Evolutionary conservation across 2,888 invertebrate species (phyloP), one percentile per base, ranked within the genome.

Genomic region (Oeneis ivallda): DNA sequence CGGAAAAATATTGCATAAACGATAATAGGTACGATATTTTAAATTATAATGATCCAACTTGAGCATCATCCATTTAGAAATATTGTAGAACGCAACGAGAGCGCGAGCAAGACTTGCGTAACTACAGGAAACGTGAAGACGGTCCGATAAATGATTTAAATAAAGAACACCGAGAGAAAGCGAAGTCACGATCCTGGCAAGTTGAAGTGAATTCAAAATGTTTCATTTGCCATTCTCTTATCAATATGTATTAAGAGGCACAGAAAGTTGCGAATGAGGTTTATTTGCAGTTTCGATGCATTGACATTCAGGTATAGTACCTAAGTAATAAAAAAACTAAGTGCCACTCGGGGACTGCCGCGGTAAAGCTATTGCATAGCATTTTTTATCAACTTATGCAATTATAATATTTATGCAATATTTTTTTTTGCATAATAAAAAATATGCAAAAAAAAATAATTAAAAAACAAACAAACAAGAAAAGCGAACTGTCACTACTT

Each of bases 161-260:
- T 54, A 54, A 69, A 34, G 54, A 54, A 65, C 54, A 65, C 52
- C 47, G 49, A 61, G 59, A 67, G 69, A 67, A 64, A 69, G 64
- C 59, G 62, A 45, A 66, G 43, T 61, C 60, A 61, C 54, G 67
- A 65, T 69, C 67, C 69, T 69, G 64, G 41, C 60, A 17, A 41
- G 64, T 17, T 45, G 49, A 15, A 45, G 47, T 49, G 69, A 66
- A 64, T 69, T 59, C 56, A 43, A 64, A 64, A 58, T 52, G 69
- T 50, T 61, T 60, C 61, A 32, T 59, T 59, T 58, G 56, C 60
- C 56, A 17, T 59, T 67, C 67, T 60, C 66, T 64, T 62, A 64
- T 66, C 58, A 68, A 56, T 69, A 62, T 64, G 59, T 63, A 49
- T 10, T 13, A 45, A 53, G 17, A 15, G 37, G 13, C 43, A 9